These are phyloP conservation scores for Ctenopoma multispine DNA, from an alignment of 2,797 vertebrate species.

Conservation along the genomic window DNA sequence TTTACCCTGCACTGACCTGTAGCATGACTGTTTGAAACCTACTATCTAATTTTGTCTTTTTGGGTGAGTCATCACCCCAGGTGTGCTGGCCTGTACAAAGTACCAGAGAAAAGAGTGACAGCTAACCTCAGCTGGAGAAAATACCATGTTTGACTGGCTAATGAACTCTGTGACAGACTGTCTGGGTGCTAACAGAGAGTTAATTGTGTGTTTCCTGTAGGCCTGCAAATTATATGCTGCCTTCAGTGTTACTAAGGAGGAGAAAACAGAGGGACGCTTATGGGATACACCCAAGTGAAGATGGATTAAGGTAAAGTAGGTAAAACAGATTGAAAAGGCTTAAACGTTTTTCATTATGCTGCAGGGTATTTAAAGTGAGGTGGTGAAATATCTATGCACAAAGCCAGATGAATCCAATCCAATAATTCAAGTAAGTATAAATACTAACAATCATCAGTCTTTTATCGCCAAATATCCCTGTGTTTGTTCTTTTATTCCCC, in stretches of 20 bases:
- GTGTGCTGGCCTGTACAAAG: conserved; percentile 61
- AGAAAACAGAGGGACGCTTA: conserved; percentile 30
- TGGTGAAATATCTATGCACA: conserved; percentile 5
- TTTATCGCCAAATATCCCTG: conserved; percentile 13
- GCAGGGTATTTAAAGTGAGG: conserved; percentile 7
- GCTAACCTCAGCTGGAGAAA: conserved; percentile 48
- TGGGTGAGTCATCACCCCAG: conserved; percentile 74
- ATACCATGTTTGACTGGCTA: conserved; percentile 59
- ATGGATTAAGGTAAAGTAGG: conserved; percentile 31
- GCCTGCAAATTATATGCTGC: conserved; percentile 43
- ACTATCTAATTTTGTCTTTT: conserved; percentile 29
- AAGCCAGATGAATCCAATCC: conserved; percentile 3
- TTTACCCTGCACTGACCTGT: conserved; percentile 57
- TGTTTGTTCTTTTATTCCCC: conserved; percentile 20
- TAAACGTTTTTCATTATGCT: conserved; percentile 21
- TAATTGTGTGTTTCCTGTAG: conserved; percentile 56
- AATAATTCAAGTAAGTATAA: conserved; percentile 28
- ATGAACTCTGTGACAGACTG: conserved; percentile 68
- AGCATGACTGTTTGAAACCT: conserved; percentile 31
- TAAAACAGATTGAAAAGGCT: conserved; percentile 22
- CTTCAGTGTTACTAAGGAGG: conserved; percentile 41
- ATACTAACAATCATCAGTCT: conserved; percentile 31
- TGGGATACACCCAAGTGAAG: conserved; percentile 40
- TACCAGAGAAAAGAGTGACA: conserved; percentile 53
- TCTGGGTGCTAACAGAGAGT: conserved; percentile 59